Percentiles rank a stretch among this genome's conserved stretches.
Evolutionary conservation across 2,888 invertebrate species (phyloP).

Genomic region (Phasia obesa): DNA sequence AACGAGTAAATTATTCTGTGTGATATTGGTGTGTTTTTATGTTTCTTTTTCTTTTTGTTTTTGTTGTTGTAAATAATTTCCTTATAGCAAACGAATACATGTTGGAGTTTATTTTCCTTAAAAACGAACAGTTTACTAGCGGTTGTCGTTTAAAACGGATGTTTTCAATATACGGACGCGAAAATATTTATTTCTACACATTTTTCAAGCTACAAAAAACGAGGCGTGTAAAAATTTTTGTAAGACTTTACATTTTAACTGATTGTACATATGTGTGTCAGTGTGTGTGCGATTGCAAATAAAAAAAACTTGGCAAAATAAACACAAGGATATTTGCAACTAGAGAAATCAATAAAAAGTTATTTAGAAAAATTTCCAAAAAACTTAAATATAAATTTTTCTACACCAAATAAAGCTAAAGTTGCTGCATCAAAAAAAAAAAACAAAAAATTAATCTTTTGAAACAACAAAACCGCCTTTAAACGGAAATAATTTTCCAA

Average conservation of each 20-base stretch:
- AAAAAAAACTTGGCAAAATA: slow-evolving; percentile 67
- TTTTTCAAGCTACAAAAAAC: slow-evolving; percentile 63
- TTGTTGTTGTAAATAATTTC: neutral
- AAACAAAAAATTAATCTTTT: too few relatives aligned
- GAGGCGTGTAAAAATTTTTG: slow-evolving; percentile 68
- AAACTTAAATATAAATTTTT: neutral
- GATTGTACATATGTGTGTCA: neutral
- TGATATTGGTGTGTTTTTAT: slow-evolving; percentile 8
- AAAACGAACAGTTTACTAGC: slow-evolving; percentile 78
- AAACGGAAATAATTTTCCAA: slow-evolving; percentile 71
- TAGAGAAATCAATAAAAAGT: slow-evolving; percentile 65
- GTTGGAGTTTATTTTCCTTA: slow-evolving; percentile 56
- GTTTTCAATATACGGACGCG: slow-evolving; percentile 69
- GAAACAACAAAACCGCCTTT: neutral
- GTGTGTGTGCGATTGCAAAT: slow-evolving; percentile 32
- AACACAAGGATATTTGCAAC: slow-evolving; percentile 65
- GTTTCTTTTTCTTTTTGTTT: neutral
- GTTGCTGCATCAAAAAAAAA: too few relatives aligned
- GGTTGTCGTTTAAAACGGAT: slow-evolving; percentile 77
- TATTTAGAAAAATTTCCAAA: slow-evolving; percentile 26
- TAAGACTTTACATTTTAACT: slow-evolving; percentile 39
- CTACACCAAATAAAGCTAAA: neutral
- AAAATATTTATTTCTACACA: slow-evolving; percentile 2
- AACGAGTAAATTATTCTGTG: slow-evolving; percentile 58
- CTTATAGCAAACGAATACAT: slow-evolving; percentile 49